Percentiles rank a stretch among this genome's conserved stretches.
Evolutionary conservation across 2,888 invertebrate species (phyloP).

Genomic region (Drosophila incognita): DNA sequence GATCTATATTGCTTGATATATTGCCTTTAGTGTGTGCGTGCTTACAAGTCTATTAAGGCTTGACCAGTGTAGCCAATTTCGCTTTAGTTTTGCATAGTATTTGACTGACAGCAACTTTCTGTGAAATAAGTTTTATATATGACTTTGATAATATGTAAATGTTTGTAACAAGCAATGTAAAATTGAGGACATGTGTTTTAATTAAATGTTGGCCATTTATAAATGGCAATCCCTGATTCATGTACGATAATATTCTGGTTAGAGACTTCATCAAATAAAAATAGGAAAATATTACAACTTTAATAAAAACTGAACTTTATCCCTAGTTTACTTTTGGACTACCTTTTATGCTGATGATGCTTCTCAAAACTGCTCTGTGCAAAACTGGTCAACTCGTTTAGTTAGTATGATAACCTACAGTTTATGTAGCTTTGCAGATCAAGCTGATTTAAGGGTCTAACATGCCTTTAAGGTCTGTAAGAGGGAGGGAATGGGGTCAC

Average conservation of each 20-base stretch:
- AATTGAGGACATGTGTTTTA: no score
- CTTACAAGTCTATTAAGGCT: slow-evolving; percentile 21
- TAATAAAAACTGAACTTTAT: not conserved
- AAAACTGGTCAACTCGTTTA: not conserved
- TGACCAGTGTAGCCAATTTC: not conserved
- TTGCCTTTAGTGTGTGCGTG: slow-evolving; percentile 30
- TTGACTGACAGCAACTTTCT: not conserved
- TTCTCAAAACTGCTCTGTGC: no score
- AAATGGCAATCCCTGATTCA: not conserved
- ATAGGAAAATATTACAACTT: not conserved
- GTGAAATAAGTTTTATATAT: not conserved
- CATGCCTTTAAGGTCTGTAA: not conserved
- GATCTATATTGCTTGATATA: slow-evolving; percentile 47
- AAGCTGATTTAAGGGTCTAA: slow-evolving; percentile 29
- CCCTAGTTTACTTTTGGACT: not conserved
- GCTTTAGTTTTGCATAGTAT: not conserved
- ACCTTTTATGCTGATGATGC: no score
- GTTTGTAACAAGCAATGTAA: not conserved
- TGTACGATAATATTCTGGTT: not conserved
- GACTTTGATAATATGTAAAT: not conserved
- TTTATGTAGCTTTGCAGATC: not conserved
- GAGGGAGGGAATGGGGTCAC: not conserved
- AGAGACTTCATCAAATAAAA: not conserved
- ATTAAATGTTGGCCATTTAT: not conserved
- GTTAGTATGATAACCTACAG: not conserved